phyloP scores from a whole-genome alignment of 2,113 vertebrate species.

The Cyrtonyx montezumae region DNA sequence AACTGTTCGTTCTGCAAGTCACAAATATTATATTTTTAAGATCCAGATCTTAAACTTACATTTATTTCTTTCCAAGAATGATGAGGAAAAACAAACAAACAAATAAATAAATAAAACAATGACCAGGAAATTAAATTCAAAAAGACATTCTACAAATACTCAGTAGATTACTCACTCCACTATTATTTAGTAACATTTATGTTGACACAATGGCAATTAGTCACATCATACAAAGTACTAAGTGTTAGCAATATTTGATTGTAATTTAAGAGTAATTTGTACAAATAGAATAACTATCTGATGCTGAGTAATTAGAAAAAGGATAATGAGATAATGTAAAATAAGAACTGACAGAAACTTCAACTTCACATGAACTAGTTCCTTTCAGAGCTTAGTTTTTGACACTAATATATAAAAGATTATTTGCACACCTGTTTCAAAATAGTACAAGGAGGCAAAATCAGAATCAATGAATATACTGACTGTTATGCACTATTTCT shows the following conservation, averaged over 20 bases:
- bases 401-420: neutral
- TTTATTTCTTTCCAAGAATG: slow-evolving; percentile 19
- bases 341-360: neutral
- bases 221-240: slow-evolving; percentile 37
- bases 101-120: slow-evolving; percentile 14
- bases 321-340: neutral
- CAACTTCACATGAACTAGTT: neutral
- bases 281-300: slow-evolving; percentile 20
- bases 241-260: slow-evolving; percentile 23
- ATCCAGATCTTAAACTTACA: neutral
- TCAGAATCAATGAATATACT: neutral
- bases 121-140: slow-evolving; percentile 43
- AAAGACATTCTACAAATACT: slow-evolving; percentile 55
- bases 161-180: slow-evolving; percentile 39
- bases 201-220: slow-evolving; percentile 66
- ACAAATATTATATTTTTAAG: slow-evolving; percentile 7
- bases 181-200: slow-evolving; percentile 60
- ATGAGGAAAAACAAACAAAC: slow-evolving; percentile 39
- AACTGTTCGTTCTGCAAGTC: neutral
- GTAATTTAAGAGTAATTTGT: slow-evolving; percentile 59
- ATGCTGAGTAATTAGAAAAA: neutral
- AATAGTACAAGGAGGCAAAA: neutral
- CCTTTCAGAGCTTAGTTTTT: neutral
- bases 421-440: neutral
- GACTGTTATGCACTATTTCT: neutral